A percentile compares a stretch with the other conserved stretches of the same genome.
Conservation (phyloP, 2,888 invertebrate species). For the Cyaniris semiargus region DNA sequence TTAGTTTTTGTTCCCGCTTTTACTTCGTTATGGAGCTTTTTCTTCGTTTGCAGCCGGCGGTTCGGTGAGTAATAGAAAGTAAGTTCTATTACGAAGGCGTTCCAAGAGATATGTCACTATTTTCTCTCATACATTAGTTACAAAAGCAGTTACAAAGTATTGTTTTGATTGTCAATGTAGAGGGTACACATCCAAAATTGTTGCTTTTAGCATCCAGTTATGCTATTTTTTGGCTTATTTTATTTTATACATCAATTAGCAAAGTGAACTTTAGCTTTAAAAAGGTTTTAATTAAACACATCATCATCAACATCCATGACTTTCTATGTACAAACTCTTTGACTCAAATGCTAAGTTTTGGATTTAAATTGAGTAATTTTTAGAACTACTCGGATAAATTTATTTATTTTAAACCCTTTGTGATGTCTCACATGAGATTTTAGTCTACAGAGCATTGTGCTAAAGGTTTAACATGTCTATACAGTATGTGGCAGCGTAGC, state of each 20-base stretch:
- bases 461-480: not conserved
- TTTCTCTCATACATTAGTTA: conserved; percentile 4
- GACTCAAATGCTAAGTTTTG: not conserved
- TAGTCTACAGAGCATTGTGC: not conserved
- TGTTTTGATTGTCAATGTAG: conserved; percentile 38
- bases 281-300: not conserved
- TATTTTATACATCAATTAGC: not conserved
- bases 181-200: conserved; percentile 4
- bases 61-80: conserved; percentile 74
- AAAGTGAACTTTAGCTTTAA: not conserved
- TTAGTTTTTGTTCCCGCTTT: conserved; percentile 77
- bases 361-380: not conserved
- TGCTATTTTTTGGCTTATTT: not conserved
- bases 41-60: conserved; percentile 58
- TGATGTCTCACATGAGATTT: not conserved
- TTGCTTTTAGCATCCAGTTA: not conserved
- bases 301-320: not conserved
- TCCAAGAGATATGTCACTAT: conserved; percentile 51
- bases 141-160: conserved; percentile 35
- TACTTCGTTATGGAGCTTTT: conserved; percentile 51
- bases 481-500: too few relatives aligned
- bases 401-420: not conserved
- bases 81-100: conserved; percentile 62
- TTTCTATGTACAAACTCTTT: not conserved
- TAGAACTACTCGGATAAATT: not conserved